Evolutionary conservation across 2,797 vertebrate genomes (phyloP).

Genomic region (Lithobates pipiens): DNA sequence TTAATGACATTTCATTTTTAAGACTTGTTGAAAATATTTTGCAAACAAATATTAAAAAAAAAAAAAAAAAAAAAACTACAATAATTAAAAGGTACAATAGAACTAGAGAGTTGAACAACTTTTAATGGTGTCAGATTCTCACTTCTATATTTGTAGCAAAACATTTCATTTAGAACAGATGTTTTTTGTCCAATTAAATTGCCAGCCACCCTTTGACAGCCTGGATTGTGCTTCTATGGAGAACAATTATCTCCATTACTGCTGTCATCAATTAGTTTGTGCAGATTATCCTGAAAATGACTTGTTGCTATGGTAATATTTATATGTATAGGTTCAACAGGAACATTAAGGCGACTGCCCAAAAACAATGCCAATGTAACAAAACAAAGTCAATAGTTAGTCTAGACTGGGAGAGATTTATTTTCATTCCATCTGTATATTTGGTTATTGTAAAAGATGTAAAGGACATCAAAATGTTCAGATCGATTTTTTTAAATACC

Average conservation of each 20-base stretch:
- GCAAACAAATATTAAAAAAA: too few species aligned
- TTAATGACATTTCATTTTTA: too few species aligned
- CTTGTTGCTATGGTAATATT: conserved; percentile 8
- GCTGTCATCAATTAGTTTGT: conserved; percentile 1
- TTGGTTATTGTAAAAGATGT: too few species aligned
- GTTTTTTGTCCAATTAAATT: not conserved
- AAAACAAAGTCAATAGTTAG: not conserved
- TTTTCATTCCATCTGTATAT: not conserved
- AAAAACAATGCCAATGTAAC: not conserved
- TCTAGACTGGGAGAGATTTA: not conserved
- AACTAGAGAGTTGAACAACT: not conserved
- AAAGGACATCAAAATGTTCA: too few species aligned
- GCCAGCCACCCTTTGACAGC: not conserved
- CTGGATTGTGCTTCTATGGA: not conserved
- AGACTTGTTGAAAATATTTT: too few species aligned
- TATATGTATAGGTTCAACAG: not conserved
- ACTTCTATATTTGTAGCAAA: not conserved
- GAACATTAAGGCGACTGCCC: not conserved
- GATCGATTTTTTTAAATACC: too few species aligned
- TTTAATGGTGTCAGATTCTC: not conserved
- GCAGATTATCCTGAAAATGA: not conserved
- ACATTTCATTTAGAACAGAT: not conserved
- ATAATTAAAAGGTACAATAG: too few species aligned
- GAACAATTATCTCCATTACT: not conserved
- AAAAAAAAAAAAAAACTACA: too few species aligned